phyloP scores from a whole-genome alignment of 2,888 invertebrate species.

The Lycophotia porphyrea region DNA sequence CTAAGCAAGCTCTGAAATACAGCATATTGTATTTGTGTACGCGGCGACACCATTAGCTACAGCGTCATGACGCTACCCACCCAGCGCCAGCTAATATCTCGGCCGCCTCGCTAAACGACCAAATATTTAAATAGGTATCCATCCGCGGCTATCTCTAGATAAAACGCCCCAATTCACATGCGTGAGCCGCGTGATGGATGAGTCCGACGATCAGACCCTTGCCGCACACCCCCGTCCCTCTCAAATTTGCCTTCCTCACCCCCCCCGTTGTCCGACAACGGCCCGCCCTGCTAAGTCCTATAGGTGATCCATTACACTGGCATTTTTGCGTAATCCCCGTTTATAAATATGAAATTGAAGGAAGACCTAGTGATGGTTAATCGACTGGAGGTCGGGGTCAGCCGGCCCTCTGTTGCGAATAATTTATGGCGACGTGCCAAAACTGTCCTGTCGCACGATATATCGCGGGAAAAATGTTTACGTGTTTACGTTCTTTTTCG shows the following conservation, averaged over 20 bases:
- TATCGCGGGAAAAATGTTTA: conserved; percentile 69
- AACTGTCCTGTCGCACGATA: conserved; percentile 70
- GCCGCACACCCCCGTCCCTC: conserved; percentile 81
- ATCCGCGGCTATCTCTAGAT: conserved; percentile 88
- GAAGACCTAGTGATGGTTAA: conserved; percentile 89
- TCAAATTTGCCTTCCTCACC: conserved; percentile 86
- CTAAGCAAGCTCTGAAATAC: not conserved
- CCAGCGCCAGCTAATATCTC: conserved; percentile 59
- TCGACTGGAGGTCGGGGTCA: conserved; percentile 90
- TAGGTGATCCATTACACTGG: conserved; percentile 90
- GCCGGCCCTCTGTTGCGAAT: conserved; percentile 79
- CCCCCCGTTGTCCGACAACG: conserved; percentile 77
- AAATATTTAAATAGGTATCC: conserved; percentile 89
- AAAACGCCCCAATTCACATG: conserved; percentile 90
- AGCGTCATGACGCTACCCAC: conserved; percentile 66
- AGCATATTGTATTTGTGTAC: conserved; percentile 52
- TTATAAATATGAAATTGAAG: conserved; percentile 91
- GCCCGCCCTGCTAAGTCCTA: conserved; percentile 84
- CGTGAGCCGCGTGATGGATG: conserved; percentile 90
- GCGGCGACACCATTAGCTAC: conserved; percentile 73
- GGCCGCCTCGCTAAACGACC: conserved; percentile 81
- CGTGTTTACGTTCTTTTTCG: conserved; percentile 62
- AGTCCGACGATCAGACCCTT: conserved; percentile 89
- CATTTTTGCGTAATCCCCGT: conserved; percentile 90
- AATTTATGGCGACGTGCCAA: conserved; percentile 83